A percentile compares a stretch with the other conserved stretches of the same genome.
phyloP scores from a whole-genome alignment of 1,140 invertebrate species.

The Anagrus nilaparvatae region DNA sequence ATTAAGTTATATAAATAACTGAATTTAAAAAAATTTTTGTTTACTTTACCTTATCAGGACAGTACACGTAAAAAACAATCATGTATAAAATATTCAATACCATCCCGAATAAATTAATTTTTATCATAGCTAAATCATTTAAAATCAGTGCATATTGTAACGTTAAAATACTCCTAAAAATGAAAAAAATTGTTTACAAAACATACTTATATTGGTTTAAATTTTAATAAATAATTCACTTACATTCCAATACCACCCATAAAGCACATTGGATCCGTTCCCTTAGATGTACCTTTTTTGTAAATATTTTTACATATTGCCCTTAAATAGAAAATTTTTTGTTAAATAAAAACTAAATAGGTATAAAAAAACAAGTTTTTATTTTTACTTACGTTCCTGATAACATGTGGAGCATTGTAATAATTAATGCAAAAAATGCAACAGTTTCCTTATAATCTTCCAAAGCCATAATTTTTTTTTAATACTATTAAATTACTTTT shows the following conservation, averaged over 20 bases:
- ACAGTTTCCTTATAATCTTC: constrained; percentile 40
- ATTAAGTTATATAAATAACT: neutral
- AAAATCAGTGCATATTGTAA: constrained; percentile 60
- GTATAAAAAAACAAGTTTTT: constrained; percentile 3
- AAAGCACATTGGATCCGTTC: constrained; percentile 56
- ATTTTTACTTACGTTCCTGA: constrained; percentile 36
- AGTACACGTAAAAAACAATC: constrained; percentile 53
- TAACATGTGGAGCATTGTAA: constrained; percentile 38
- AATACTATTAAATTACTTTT: neutral
- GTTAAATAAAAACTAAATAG: neutral
- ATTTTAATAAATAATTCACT: constrained; percentile 27
- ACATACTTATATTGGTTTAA: constrained; percentile 14
- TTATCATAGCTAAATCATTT: constrained; percentile 59
- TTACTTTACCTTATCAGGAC: constrained; percentile 39
- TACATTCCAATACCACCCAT: constrained; percentile 64
- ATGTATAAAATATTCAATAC: constrained; percentile 55
- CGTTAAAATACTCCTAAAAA: constrained; percentile 55
- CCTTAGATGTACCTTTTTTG: constrained; percentile 51
- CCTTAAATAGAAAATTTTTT: constrained; percentile 22
- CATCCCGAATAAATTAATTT: constrained; percentile 61
- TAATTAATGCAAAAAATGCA: constrained; percentile 29
- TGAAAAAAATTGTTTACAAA: constrained; percentile 12
- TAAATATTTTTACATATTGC: constrained; percentile 61
- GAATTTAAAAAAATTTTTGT: constrained; percentile 1
- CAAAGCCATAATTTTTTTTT: constrained; percentile 26